phyloP scores from a whole-genome alignment of 2,888 invertebrate species.

The Tetragonisca angustula region DNA sequence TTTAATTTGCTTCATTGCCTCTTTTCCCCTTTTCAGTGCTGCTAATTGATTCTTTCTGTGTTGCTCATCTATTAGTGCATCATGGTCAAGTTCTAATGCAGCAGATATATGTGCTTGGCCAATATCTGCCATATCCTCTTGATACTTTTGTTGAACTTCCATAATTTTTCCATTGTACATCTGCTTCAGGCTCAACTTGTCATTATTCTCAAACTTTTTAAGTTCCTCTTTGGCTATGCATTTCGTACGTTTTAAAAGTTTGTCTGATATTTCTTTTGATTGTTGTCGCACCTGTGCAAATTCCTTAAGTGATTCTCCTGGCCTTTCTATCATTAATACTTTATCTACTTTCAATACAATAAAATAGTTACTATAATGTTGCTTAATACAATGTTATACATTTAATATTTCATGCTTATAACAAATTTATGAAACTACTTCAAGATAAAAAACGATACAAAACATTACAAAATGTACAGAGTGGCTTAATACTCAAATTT shows the following conservation, averaged over 20 bases:
- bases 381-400: neutral
- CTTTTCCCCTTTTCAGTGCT: constrained; percentile 83
- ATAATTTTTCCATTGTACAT: constrained; percentile 85
- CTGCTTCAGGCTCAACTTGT: constrained; percentile 85
- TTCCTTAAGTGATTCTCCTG: constrained; percentile 9
- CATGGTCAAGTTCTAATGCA: constrained; percentile 81
- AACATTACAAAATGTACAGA: too few species aligned
- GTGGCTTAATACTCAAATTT: too few species aligned
- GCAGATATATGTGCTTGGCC: constrained; percentile 85
- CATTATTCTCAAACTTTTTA: constrained; percentile 84
- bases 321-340: neutral
- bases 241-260: constrained; percentile 85
- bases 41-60: constrained; percentile 74
- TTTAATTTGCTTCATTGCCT: constrained; percentile 80
- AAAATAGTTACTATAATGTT: constrained; percentile 19
- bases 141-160: constrained; percentile 85
- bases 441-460: too few species aligned
- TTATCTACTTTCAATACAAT: constrained; percentile 7
- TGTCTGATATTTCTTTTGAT: constrained; percentile 86
- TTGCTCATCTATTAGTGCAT: constrained; percentile 73
- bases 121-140: constrained; percentile 85
- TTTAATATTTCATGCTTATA: neutral
- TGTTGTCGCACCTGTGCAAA: constrained; percentile 86
- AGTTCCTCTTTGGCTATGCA: constrained; percentile 85
- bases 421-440: too few species aligned